These are phyloP conservation scores for Hydrophis major DNA, from an alignment of 2,797 vertebrate species.

Conservation along the genomic window DNA sequence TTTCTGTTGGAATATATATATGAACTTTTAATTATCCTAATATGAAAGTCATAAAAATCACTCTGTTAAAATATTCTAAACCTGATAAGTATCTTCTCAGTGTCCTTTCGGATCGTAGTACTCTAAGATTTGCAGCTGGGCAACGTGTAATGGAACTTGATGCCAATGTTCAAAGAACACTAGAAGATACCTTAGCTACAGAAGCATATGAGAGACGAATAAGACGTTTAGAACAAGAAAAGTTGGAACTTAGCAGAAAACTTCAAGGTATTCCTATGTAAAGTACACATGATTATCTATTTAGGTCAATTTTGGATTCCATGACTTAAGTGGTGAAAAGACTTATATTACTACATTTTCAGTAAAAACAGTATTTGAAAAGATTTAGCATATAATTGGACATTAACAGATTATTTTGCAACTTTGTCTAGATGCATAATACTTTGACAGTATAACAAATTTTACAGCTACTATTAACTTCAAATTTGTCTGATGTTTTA, in stretches of 20 bases:
- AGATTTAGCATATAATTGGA: not conserved
- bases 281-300: not conserved
- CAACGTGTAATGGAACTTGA: conserved; percentile 79
- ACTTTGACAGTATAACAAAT: too few relatives aligned
- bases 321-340: not conserved
- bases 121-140: conserved; percentile 77
- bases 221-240: conserved; percentile 94
- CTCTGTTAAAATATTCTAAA: conserved; percentile 23
- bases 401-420: not conserved
- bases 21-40: not conserved
- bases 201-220: conserved; percentile 98
- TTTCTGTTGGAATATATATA: not conserved
- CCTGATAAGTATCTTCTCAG: conserved; percentile 62
- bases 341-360: not conserved
- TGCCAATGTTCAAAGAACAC: conserved; percentile 81
- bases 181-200: conserved; percentile 92
- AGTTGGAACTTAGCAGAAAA: conserved; percentile 92
- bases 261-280: conserved; percentile 83
- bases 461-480: too few relatives aligned
- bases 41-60: not conserved
- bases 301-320: conserved; percentile 14
- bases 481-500: too few relatives aligned
- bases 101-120: conserved; percentile 89
- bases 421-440: too few relatives aligned
- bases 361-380: not conserved